These are phyloP conservation scores for Ceyx cyanopectus DNA, from an alignment of 2,113 vertebrate genomes.

Conservation along the genomic window DNA sequence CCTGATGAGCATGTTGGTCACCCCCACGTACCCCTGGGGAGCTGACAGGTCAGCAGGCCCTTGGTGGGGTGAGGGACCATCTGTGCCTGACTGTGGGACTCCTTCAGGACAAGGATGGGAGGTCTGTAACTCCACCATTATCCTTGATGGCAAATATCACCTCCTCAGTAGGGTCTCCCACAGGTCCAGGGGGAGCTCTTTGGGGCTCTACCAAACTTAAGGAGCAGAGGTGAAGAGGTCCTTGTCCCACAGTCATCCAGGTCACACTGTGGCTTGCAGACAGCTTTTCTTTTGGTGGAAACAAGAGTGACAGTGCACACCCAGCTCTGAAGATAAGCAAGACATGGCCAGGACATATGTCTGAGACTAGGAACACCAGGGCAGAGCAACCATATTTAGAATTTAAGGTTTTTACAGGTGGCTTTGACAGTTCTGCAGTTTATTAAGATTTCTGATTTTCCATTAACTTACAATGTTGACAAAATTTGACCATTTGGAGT, in stretches of 20 bases:
- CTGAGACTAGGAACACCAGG: neutral
- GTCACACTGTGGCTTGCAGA: neutral
- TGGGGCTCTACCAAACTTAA: neutral
- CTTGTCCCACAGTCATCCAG: neutral
- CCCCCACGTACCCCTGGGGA: rapidly evolving
- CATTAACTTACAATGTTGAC: conserved; percentile 8
- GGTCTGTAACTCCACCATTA: rapidly evolving
- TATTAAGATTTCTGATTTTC: conserved; percentile 14
- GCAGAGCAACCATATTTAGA: neutral
- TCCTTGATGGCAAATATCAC: rapidly evolving
- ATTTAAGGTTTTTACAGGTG: conserved; percentile 22
- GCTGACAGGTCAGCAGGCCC: neutral
- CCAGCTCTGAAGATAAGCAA: neutral
- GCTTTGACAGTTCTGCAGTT: neutral
- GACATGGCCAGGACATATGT: rapidly evolving
- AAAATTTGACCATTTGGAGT: conserved; percentile 32
- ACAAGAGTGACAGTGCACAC: neutral
- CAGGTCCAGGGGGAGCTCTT: neutral
- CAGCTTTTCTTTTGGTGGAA: neutral
- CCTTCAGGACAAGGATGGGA: neutral
- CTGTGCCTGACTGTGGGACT: neutral
- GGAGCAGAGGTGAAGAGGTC: neutral
- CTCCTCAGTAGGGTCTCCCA: neutral
- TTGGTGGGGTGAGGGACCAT: neutral
- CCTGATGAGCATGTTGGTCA: neutral